Conservation (phyloP, 92 coral and sea anemone species). For the Diadumene lineata region DNA sequence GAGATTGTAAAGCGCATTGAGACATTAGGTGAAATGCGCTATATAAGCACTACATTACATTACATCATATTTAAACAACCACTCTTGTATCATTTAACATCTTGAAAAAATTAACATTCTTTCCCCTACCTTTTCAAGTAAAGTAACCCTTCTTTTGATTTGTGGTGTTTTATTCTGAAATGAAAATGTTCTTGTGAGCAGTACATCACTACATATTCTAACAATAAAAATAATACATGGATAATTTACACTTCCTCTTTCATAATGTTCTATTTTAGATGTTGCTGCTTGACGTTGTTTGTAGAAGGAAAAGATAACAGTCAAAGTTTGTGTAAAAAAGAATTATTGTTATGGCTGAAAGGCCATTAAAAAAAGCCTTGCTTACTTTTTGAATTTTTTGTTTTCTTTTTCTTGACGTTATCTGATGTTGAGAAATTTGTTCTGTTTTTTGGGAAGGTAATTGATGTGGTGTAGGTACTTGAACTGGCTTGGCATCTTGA, state of each 20-base stretch:
- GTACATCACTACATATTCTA: too few relatives aligned
- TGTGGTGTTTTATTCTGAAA: constrained; percentile 8
- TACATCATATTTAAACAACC: neutral
- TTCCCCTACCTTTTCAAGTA: constrained; percentile 74
- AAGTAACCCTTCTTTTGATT: constrained; percentile 63
- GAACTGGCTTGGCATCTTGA: neutral
- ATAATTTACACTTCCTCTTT: too few relatives aligned
- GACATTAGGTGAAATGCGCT: too few relatives aligned
- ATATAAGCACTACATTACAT: too few relatives aligned
- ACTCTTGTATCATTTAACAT: too few relatives aligned
- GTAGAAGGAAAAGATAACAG: too few relatives aligned
- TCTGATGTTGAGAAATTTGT: neutral
- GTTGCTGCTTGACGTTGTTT: too few relatives aligned
- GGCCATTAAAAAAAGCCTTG: neutral
- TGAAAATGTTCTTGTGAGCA: too few relatives aligned
- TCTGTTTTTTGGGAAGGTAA: neutral
- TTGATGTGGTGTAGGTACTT: neutral
- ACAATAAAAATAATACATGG: too few relatives aligned
- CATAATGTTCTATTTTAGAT: too few relatives aligned
- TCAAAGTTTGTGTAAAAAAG: neutral
- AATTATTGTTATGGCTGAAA: neutral
- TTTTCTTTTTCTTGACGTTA: constrained; percentile 2
- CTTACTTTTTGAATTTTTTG: constrained; percentile 34
- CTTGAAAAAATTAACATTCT: neutral
- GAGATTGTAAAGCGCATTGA: too few relatives aligned